These are phyloP conservation scores for Clarias macrocephalus DNA, from an alignment of 2,113 vertebrate genomes.

Conservation along the genomic window DNA sequence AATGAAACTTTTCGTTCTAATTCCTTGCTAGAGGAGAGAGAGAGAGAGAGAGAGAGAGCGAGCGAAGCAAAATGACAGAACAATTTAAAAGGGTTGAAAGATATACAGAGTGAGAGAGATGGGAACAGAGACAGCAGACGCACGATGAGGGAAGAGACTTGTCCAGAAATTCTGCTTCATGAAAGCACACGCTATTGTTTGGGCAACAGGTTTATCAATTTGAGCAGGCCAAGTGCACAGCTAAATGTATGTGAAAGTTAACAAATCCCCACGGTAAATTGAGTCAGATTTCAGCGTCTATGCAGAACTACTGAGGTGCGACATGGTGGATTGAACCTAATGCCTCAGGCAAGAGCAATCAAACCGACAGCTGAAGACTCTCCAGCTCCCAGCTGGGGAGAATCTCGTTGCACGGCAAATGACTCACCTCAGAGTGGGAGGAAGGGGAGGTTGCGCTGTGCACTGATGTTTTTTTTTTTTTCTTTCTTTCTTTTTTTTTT, in stretches of 20 bases:
- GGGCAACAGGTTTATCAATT: slow-evolving; percentile 87
- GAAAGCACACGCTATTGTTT: slow-evolving; percentile 67
- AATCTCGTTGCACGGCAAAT: slow-evolving; percentile 76
- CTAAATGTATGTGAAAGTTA: slow-evolving; percentile 89
- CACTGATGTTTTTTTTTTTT: slow-evolving; percentile 31
- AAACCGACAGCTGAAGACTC: slow-evolving; percentile 82
- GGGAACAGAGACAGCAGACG: background rate
- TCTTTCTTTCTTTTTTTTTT: slow-evolving; percentile 27
- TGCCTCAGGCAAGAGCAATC: slow-evolving; percentile 84
- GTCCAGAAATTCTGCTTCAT: slow-evolving; percentile 33
- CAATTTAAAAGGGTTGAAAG: slow-evolving; percentile 2
- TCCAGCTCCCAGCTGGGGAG: slow-evolving; percentile 73
- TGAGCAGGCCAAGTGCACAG: slow-evolving; percentile 82
- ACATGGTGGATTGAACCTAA: slow-evolving; percentile 85
- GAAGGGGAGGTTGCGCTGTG: slow-evolving; percentile 49
- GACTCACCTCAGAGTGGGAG: slow-evolving; percentile 75
- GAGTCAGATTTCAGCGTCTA: slow-evolving; percentile 83
- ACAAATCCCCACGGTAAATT: slow-evolving; percentile 85
- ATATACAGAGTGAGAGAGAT: background rate
- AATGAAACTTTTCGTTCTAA: slow-evolving; percentile 55
- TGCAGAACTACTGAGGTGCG: slow-evolving; percentile 83
- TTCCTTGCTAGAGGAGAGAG: slow-evolving; percentile 41
- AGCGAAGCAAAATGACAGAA: background rate
- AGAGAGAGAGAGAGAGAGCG: background rate
- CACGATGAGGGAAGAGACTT: slow-evolving; percentile 18